Evolutionary conservation across 2,113 vertebrate species (phyloP).

Genomic region (Enhydra lutris): DNA sequence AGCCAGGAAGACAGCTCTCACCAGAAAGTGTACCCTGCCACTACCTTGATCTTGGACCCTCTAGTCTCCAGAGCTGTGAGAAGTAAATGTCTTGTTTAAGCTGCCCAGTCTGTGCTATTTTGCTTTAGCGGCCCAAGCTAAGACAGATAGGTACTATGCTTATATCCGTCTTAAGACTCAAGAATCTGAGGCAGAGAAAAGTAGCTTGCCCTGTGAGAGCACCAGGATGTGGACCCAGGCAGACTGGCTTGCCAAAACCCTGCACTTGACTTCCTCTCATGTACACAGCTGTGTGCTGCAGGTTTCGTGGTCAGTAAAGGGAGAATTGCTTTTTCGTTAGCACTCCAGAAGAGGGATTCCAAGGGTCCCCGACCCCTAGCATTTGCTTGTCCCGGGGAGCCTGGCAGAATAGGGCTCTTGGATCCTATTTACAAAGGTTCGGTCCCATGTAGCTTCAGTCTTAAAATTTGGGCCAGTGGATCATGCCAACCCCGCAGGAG

Average conservation of each 20-base stretch:
- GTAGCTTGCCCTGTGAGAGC: background rate
- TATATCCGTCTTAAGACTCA: background rate
- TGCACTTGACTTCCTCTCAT: background rate
- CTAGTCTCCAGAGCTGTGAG: background rate
- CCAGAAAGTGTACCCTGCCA: background rate
- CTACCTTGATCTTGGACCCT: background rate
- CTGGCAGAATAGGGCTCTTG: background rate
- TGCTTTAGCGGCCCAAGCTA: background rate
- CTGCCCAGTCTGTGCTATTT: background rate
- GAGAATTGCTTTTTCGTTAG: background rate
- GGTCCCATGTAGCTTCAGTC: too few species aligned
- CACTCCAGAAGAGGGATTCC: background rate
- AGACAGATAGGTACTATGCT: background rate
- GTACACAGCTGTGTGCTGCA: background rate
- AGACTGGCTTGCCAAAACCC: background rate
- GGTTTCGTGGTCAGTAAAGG: background rate
- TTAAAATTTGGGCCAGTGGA: too few species aligned
- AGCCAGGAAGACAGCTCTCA: background rate
- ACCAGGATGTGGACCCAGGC: background rate
- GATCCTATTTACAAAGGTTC: background rate
- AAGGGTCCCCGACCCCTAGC: background rate
- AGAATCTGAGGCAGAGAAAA: background rate
- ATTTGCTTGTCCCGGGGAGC: background rate
- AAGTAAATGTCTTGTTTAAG: background rate
- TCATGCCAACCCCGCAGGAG: background rate